Conservation (phyloP, 2,888 invertebrate species). For the Perdita meconis region DNA sequence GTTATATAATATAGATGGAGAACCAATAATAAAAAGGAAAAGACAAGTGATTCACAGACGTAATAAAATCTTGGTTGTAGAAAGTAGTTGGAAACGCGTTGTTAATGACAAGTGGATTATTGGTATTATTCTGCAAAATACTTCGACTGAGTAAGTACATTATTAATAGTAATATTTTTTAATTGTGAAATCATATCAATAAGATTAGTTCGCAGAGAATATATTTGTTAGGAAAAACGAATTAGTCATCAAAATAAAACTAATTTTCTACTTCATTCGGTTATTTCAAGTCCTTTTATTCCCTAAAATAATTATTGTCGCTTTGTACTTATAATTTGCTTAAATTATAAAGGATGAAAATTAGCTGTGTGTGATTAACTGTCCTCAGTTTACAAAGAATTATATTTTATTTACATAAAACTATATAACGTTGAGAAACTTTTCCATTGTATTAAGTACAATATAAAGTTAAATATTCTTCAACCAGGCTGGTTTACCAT, state of each 20-base stretch:
- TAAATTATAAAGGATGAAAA: constrained; percentile 30
- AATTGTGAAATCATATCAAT: not conserved
- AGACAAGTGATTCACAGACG: constrained; percentile 7
- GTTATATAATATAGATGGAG: constrained; percentile 73
- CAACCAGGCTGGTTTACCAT: not conserved
- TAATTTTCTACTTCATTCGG: not conserved
- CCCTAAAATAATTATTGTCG: constrained; percentile 50
- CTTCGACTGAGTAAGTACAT: constrained; percentile 77
- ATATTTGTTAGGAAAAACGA: not conserved
- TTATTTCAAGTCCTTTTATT: constrained; percentile 35
- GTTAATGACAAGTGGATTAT: constrained; percentile 81
- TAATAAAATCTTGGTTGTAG: constrained; percentile 60
- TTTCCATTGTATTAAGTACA: constrained; percentile 44
- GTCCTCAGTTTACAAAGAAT: constrained; percentile 53
- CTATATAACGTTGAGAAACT: constrained; percentile 31
- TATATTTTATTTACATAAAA: constrained; percentile 49
- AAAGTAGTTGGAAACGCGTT: constrained; percentile 78
- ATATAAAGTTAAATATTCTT: not conserved
- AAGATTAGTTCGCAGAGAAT: not conserved
- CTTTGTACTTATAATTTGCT: constrained; percentile 13
- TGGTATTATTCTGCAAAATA: constrained; percentile 78
- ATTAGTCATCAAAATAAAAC: constrained; percentile 14
- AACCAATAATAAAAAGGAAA: constrained; percentile 71
- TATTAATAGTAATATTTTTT: not conserved
- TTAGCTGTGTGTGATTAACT: constrained; percentile 54